phyloP scores from a whole-genome alignment of 2,888 invertebrate species.

The Himalopsyche kuldschensis region DNA sequence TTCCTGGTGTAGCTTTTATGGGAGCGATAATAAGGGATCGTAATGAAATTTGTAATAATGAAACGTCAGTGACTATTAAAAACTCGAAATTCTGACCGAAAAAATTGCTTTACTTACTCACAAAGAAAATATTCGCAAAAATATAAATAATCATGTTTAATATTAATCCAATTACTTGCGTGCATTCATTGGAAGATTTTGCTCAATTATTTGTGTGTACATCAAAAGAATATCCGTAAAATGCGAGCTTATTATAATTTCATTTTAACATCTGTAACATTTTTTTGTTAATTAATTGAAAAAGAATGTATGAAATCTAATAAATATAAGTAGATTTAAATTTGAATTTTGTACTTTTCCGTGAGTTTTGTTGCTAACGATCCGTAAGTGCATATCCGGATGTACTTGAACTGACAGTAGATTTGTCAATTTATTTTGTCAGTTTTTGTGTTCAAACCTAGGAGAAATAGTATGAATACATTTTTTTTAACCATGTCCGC shows the following conservation, averaged over 20 bases:
- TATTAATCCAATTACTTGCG: not conserved
- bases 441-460: no score
- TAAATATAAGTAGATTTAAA: no score
- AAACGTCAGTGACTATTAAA: not conserved
- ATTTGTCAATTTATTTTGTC: no score
- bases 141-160: not conserved
- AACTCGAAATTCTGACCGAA: not conserved
- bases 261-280: no score
- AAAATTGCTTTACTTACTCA: not conserved
- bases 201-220: not conserved
- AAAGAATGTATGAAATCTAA: no score
- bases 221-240: not conserved
- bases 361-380: no score
- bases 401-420: no score
- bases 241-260: not conserved
- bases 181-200: not conserved
- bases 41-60: conserved; percentile 30
- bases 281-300: no score
- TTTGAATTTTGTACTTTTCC: no score
- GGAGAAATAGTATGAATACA: no score
- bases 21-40: conserved; percentile 18
- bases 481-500: no score
- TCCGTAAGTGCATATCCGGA: no score
- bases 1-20: not conserved
- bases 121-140: not conserved